Conservation (phyloP, 92 coral and sea anemone species). For the Phenganax subtilis region DNA sequence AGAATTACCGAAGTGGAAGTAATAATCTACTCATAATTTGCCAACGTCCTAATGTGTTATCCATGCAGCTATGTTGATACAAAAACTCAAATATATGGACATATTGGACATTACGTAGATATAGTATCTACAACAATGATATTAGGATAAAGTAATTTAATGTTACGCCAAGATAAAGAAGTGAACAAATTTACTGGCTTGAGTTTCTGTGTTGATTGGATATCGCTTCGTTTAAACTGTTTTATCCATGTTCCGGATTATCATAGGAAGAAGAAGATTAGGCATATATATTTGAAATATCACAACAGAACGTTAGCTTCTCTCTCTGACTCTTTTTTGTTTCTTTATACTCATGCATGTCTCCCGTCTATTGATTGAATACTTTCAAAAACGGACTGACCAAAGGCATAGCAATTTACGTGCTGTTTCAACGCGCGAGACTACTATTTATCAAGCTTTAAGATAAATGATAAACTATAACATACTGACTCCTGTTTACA, state of each 20-base stretch:
- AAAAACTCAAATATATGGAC: not conserved
- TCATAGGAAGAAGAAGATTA: too few relatives aligned
- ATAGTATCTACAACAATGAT: conserved; percentile 20
- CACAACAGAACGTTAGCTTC: not conserved
- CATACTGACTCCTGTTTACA: conserved; percentile 1
- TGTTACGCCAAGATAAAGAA: conserved; percentile 11
- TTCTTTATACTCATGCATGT: not conserved
- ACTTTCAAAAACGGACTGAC: not conserved
- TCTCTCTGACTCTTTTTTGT: not conserved
- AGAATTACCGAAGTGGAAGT: not conserved
- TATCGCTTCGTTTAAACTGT: not conserved
- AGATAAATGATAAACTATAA: conserved; percentile 3
- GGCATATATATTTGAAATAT: not conserved
- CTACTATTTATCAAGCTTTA: not conserved
- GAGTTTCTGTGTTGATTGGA: not conserved
- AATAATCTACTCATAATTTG: too few relatives aligned
- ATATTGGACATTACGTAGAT: not conserved
- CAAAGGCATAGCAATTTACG: not conserved
- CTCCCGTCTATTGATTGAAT: not conserved
- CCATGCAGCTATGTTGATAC: not conserved
- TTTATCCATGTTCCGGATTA: not conserved
- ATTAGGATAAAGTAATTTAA: conserved; percentile 22
- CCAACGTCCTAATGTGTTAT: not conserved
- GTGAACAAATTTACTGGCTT: conserved; percentile 10
- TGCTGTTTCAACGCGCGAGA: not conserved